A percentile compares a stretch with the other conserved stretches of the same genome.
These are phyloP conservation scores for Drosophila eohydei DNA, from an alignment of 2,888 invertebrate species.

Conservation along the genomic window DNA sequence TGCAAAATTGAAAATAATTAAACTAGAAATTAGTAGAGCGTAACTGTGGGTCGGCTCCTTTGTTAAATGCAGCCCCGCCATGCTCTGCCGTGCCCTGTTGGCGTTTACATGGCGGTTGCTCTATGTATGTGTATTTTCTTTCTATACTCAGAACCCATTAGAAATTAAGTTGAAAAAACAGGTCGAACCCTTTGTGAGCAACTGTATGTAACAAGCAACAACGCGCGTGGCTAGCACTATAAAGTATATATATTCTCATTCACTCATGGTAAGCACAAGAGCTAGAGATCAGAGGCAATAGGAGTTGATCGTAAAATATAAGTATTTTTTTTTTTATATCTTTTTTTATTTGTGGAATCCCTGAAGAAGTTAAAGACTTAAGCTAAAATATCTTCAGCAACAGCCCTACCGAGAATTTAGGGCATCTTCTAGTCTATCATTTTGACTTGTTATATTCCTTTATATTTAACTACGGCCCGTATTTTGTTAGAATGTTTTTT, in stretches of 20 bases:
- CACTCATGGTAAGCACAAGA: not conserved
- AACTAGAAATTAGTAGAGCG: slow-evolving; percentile 78
- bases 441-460: slow-evolving; percentile 1
- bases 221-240: not conserved
- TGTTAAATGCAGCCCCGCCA: slow-evolving; percentile 32
- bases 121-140: slow-evolving; percentile 3
- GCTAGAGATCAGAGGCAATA: too few species aligned
- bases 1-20: slow-evolving; percentile 74
- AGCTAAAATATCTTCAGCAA: not conserved
- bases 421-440: not conserved
- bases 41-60: slow-evolving; percentile 53
- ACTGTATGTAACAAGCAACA: not conserved
- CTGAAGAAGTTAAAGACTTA: too few species aligned
- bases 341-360: too few species aligned
- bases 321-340: too few species aligned
- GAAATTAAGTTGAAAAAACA: not conserved
- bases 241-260: not conserved
- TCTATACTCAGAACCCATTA: not conserved
- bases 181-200: not conserved
- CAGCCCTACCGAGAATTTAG: not conserved
- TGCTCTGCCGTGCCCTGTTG: slow-evolving; percentile 14
- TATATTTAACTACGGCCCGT: slow-evolving; percentile 11
- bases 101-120: slow-evolving; percentile 16
- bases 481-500: slow-evolving; percentile 30
- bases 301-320: too few species aligned